phyloP scores from a whole-genome alignment of 2,797 vertebrate genomes.

The Danio choprae region DNA sequence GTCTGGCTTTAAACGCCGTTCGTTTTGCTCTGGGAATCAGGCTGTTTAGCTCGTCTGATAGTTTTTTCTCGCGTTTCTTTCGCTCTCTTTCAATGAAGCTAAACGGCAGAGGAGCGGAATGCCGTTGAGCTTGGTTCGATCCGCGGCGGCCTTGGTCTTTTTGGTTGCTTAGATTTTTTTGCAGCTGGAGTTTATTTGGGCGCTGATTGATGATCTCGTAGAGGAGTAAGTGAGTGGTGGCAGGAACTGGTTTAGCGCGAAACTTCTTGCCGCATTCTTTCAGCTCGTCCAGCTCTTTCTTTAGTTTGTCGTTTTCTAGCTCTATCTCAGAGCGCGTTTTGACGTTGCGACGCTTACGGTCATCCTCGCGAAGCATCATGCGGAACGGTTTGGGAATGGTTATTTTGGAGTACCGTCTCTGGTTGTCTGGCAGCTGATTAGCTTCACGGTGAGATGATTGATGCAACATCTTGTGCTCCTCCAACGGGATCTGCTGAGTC shows the following conservation, averaged over 20 bases:
- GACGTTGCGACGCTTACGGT: slow-evolving; percentile 77
- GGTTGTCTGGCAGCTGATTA: slow-evolving; percentile 39
- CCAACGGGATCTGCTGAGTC: slow-evolving; percentile 5
- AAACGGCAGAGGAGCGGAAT: slow-evolving; percentile 78
- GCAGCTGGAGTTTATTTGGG: neutral
- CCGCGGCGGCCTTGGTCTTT: slow-evolving; percentile 59
- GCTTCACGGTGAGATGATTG: neutral
- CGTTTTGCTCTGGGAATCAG: slow-evolving; percentile 68
- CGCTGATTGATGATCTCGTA: slow-evolving; percentile 76
- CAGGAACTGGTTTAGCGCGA: slow-evolving; percentile 84
- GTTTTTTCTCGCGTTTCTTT: slow-evolving; percentile 79
- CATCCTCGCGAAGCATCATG: slow-evolving; percentile 90
- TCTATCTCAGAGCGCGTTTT: slow-evolving; percentile 82
- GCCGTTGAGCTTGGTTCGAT: slow-evolving; percentile 56
- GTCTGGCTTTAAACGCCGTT: slow-evolving; percentile 82
- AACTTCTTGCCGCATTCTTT: slow-evolving; percentile 87
- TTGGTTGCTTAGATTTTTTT: slow-evolving; percentile 30
- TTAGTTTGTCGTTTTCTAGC: slow-evolving; percentile 77
- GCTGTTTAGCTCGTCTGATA: slow-evolving; percentile 75
- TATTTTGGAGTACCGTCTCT: slow-evolving; percentile 75
- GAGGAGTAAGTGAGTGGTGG: slow-evolving; percentile 78
- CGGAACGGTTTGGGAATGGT: slow-evolving; percentile 89
- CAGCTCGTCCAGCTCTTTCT: slow-evolving; percentile 83
- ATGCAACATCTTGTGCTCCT: too few relatives aligned
- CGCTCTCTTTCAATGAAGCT: slow-evolving; percentile 85